Evolutionary conservation across 2,888 invertebrate species (phyloP), one percentile per base, ranked within the genome.

Genomic region (Lasius fuliginosus): DNA sequence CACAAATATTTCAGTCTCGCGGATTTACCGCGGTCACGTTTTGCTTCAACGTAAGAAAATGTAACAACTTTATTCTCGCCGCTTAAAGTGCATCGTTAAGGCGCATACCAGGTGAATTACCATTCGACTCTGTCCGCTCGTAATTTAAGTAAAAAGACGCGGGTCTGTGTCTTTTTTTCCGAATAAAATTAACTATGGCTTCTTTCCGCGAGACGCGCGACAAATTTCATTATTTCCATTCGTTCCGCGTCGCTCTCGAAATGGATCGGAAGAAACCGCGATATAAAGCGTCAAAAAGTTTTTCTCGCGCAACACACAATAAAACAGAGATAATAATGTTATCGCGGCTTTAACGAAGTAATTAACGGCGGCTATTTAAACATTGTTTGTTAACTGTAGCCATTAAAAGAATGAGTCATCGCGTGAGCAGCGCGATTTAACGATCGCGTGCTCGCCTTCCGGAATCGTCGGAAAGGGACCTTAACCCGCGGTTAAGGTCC

Each of bases 381-480:
- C 79, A 49, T 46, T 23, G 71, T 81, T 81, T 81, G 73, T 81
- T 81, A 71, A 81, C 73, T 62, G 60, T 23, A 36, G 60, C 46
- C 27, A 60, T 81, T 81, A 81, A 73, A 81, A 81, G 79, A 81
- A 81, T 73, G 79, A 60, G 71, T 81, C 73, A 81, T 81, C 79
- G 79, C 73, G 79, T 81, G 79, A 81, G 71, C 71, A 49, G 42
- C 68, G 71, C 46, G 36, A 23, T 36, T 60, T 73, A 46, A 81
- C 79, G 79, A 81, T 81, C 79, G 73, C 79, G 73, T 81, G 79
- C 36, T 40, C 58, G 56, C 58, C 30, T 71, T 36, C 36, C 46
- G 33, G 36, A 53, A 71, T 73, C 73, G 36, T 49, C n/a, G n/a
- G n/a, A n/a, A n/a, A n/a, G n/a, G n/a, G n/a, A n/a, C n/a, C n/a